Percentiles rank a stretch among this genome's conserved stretches.
These are phyloP conservation scores for Myotis brandtii DNA, from an alignment of 2,113 vertebrate genomes.

Conservation along the genomic window DNA sequence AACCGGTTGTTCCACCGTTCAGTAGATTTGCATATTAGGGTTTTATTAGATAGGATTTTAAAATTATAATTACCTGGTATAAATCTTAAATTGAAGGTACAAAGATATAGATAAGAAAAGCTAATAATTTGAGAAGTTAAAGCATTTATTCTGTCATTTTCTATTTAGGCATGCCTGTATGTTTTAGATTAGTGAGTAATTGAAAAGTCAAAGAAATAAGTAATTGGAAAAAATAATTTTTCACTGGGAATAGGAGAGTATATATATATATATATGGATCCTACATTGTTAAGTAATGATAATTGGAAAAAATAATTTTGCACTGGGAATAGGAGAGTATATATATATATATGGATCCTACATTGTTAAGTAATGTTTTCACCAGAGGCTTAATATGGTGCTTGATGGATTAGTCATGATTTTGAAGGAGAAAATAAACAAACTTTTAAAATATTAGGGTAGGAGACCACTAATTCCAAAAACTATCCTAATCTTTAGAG, in stretches of 20 bases:
- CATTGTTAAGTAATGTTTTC: neutral
- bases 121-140: neutral
- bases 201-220: constrained; percentile 18
- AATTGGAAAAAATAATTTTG: neutral
- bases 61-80: constrained; percentile 21
- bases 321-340: neutral
- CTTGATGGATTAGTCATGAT: neutral
- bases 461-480: neutral
- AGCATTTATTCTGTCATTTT: constrained; percentile 19
- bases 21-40: too few species aligned
- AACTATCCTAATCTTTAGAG: neutral
- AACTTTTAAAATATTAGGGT: neutral
- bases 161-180: neutral
- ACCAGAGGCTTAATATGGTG: neutral
- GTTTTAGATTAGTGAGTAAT: neutral
- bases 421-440: constrained; percentile 1
- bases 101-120: neutral
- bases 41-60: neutral
- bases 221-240: neutral
- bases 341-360: neutral
- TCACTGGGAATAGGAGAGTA: neutral
- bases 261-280: too few species aligned
- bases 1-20: too few species aligned
- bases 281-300: neutral
- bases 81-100: constrained; percentile 32